Base-by-base conservation (phyloP, 2,797 vertebrate species). In the Sciurus carolinensis region DNA sequence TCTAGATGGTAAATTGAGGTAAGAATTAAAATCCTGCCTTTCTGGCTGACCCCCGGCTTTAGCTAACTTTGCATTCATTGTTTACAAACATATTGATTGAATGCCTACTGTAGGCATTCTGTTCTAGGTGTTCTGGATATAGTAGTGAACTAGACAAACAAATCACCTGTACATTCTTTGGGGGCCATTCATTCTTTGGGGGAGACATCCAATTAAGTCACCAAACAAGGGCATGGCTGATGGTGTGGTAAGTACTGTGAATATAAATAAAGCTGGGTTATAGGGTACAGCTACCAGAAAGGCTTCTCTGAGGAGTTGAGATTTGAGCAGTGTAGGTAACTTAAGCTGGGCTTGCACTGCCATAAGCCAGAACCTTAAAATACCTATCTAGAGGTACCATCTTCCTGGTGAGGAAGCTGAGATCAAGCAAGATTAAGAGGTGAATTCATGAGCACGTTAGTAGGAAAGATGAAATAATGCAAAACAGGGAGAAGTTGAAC, bases 251-350 rank as follows among this genome's bases (percentile, higher is more conserved):
- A 7, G 11, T 81, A 75, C 47, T 17, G 9, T 4, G n/a, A 59
- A 83, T 86, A 72, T 59, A 91, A 15, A 52, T 64, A 44, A 79
- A 81, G 39, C 81, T 76, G 59, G 33, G 33, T 17, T 73, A 18
- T 14, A 62, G 54, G n/a, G 26, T 28, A 8, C 12, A 10, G 39
- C 10, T 33, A 42, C 67, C 66, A 76, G 76, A 62, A 93, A 72
- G 54, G 52, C 76, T 47, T 79, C 82, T 81, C 87, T 59, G 79
- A 95, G 36, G 87, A 82, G 67, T 73, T 92, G 50, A 62, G 86
- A 24, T 79, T 84, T 67, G 64, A 92, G 54, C 64, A 92, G 8
- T 57, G 7, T 57, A 22, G 20, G 54, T 57, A 57, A 57, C 54
- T 18, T 57, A 57, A 57, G 24, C 9, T 77, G 54, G 87, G 50